Evolutionary conservation across 2,113 vertebrate genomes (phyloP).

Genomic region (Astur gentilis): DNA sequence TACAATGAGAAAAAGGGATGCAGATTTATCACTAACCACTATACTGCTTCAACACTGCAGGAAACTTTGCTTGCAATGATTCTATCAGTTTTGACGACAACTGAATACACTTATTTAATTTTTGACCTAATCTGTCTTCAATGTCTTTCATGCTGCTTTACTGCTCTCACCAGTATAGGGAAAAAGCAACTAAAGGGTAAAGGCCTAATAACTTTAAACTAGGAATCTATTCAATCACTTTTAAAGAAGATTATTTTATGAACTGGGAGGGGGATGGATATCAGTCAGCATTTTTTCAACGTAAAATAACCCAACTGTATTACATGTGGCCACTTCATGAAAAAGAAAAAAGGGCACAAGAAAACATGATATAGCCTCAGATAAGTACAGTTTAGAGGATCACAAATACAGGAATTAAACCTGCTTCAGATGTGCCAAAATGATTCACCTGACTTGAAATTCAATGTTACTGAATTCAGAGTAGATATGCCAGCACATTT

Average conservation of each 20-base stretch:
- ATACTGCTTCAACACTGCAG: neutral
- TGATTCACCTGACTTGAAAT: neutral
- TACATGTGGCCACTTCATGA: rapidly evolving
- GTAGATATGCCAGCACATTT: neutral
- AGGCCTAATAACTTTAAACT: neutral
- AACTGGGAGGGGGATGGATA: neutral
- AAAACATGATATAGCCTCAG: neutral
- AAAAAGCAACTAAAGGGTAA: neutral
- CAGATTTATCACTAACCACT: neutral
- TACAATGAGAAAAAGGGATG: neutral
- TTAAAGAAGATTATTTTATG: neutral
- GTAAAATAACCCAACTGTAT: neutral
- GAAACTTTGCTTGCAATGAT: neutral
- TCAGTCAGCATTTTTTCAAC: neutral
- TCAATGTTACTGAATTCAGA: neutral
- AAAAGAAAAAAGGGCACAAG: neutral
- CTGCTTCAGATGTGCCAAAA: rapidly evolving
- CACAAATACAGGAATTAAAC: neutral
- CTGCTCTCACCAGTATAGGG: neutral
- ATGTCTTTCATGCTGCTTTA: neutral
- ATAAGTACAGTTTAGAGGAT: neutral
- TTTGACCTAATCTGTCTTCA: neutral
- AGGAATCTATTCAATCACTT: neutral
- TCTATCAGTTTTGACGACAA: neutral
- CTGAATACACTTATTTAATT: neutral